Percentiles rank a stretch among this genome's conserved stretches.
These are phyloP conservation scores for Dolichopus griseipennis DNA, from an alignment of 2,888 invertebrate species.

Conservation along the genomic window DNA sequence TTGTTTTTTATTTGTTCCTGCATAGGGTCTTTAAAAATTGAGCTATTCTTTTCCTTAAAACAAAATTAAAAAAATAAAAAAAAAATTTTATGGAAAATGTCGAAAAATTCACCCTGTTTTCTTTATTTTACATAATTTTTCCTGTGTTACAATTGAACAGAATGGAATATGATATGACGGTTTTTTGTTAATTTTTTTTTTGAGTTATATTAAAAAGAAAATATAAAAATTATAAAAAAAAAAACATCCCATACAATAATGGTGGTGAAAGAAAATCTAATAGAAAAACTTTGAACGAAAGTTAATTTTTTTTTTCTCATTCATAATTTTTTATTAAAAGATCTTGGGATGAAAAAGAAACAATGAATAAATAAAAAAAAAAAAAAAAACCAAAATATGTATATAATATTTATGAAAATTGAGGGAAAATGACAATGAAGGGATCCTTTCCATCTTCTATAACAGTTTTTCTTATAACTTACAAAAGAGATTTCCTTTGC, in stretches of 20 bases:
- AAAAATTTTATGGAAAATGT: neutral
- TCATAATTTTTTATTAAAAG: constrained; percentile 5
- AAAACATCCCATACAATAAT: neutral
- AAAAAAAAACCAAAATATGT: neutral
- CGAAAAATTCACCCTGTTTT: neutral
- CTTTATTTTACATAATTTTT: neutral
- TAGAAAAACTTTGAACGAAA: neutral
- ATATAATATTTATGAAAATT: neutral
- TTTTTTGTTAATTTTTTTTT: neutral
- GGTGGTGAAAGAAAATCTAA: neutral
- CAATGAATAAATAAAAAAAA: no score
- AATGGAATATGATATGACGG: neutral
- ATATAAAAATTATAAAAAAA: neutral
- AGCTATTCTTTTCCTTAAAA: neutral
- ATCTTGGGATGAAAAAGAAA: neutral
- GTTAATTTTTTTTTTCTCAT: neutral
- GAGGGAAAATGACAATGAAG: neutral
- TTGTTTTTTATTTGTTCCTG: neutral
- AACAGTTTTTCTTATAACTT: neutral
- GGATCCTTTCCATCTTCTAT: neutral
- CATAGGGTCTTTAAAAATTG: neutral
- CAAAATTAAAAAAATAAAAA: neutral
- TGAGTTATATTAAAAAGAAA: neutral
- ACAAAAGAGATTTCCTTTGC: neutral
- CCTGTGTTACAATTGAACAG: neutral